Conservation (phyloP, 2,888 invertebrate species). For the Cerastoderma edule region DNA sequence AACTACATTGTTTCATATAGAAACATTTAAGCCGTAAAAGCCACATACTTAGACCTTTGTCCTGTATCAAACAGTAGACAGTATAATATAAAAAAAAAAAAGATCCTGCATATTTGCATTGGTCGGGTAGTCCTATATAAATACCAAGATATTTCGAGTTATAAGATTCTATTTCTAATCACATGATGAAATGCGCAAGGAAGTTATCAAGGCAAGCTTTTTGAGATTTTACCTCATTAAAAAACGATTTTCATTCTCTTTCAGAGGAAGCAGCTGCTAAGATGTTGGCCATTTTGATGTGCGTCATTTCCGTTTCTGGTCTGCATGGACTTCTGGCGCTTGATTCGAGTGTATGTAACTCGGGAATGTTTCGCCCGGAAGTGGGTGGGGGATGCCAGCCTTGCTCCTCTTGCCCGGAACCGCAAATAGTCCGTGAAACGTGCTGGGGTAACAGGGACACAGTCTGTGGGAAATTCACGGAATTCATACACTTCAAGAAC, state of each 20-base stretch:
- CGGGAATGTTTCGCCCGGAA: constrained; percentile 38
- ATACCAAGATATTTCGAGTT: too few relatives aligned
- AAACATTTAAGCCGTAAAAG: too few relatives aligned
- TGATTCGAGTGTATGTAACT: constrained; percentile 23
- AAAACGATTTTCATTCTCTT: background rate
- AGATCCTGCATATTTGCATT: too few relatives aligned
- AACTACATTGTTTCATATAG: too few relatives aligned
- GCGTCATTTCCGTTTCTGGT: constrained; percentile 12
- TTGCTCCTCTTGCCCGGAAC: constrained; percentile 48
- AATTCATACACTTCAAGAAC: constrained; percentile 41
- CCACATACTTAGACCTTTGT: too few relatives aligned
- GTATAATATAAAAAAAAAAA: too few relatives aligned
- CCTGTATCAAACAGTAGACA: too few relatives aligned
- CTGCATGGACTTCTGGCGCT: constrained; percentile 1
- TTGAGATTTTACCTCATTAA: too few relatives aligned
- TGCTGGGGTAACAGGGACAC: constrained; percentile 48
- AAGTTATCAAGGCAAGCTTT: too few relatives aligned
- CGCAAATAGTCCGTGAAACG: constrained; percentile 53
- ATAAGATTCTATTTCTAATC: too few relatives aligned
- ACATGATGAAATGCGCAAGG: too few relatives aligned
- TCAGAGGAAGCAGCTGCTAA: constrained; percentile 13
- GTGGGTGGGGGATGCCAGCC: constrained; percentile 26
- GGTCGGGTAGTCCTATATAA: too few relatives aligned
- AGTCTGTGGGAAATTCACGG: constrained; percentile 52
- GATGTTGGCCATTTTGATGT: constrained; percentile 7